Evolutionary conservation across 2,797 vertebrate genomes (phyloP).

Genomic region (Gymnoscopelus microlampas): DNA sequence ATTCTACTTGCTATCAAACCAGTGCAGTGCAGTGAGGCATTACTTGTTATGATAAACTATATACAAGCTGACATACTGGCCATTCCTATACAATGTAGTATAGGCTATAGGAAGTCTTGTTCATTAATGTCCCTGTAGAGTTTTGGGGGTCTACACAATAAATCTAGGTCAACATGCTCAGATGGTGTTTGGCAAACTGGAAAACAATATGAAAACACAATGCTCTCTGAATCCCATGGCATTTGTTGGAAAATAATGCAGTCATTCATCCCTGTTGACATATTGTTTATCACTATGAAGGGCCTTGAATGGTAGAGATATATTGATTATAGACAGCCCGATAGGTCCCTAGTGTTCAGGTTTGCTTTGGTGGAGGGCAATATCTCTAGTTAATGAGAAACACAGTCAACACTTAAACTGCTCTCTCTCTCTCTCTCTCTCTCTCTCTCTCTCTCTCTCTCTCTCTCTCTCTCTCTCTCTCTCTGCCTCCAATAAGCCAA

Average conservation of each 20-base stretch:
- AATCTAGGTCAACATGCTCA: slow-evolving; percentile 42
- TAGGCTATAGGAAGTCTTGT: no score
- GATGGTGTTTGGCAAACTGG: slow-evolving; percentile 53
- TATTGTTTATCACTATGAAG: slow-evolving; percentile 48
- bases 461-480: slow-evolving; percentile 40
- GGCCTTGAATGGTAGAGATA: slow-evolving; percentile 47
- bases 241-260: slow-evolving; percentile 4
- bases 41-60: slow-evolving; percentile 18
- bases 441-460: no score
- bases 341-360: slow-evolving; percentile 63
- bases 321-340: slow-evolving; percentile 61
- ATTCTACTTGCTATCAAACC: slow-evolving; percentile 65
- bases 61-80: slow-evolving; percentile 3
- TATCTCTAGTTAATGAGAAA: slow-evolving; percentile 59
- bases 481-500: slow-evolving; percentile 59
- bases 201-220: slow-evolving; percentile 41
- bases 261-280: slow-evolving; percentile 39
- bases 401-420: slow-evolving; percentile 62
- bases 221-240: slow-evolving; percentile 46
- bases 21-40: slow-evolving; percentile 30
- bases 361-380: slow-evolving; percentile 56
- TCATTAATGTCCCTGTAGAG: no score
- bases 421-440: slow-evolving; percentile 52
- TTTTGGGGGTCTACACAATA: neutral
- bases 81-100: no score